Percentiles rank a stretch among this genome's conserved stretches.
These are phyloP conservation scores for Phalacrocorax pelagicus DNA, from an alignment of 2,113 vertebrate genomes.

Conservation along the genomic window DNA sequence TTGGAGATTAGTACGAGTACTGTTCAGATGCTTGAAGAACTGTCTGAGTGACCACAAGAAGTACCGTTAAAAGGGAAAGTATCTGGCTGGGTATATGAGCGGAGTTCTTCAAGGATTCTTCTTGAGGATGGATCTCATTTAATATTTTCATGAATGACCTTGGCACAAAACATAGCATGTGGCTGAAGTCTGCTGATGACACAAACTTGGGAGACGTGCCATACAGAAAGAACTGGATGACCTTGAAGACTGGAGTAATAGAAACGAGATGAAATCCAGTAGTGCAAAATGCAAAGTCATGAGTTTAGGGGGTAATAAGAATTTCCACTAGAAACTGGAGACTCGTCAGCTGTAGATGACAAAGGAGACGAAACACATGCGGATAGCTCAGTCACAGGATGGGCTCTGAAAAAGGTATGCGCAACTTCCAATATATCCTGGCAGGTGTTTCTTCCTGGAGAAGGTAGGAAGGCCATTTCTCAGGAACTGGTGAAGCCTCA, in stretches of 20 bases:
- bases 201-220: constrained; percentile 23
- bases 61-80: neutral
- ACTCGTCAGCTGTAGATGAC: neutral
- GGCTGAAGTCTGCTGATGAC: constrained; percentile 46
- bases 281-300: constrained; percentile 9
- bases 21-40: neutral
- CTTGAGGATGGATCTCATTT: constrained; percentile 7
- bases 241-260: constrained; percentile 19
- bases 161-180: neutral
- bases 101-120: neutral
- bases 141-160: constrained; percentile 45
- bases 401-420: neutral
- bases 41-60: neutral
- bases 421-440: neutral
- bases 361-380: neutral
- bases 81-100: neutral
- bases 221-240: constrained; percentile 24
- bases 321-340: neutral
- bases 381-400: neutral
- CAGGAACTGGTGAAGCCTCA: neutral
- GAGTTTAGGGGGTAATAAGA: neutral
- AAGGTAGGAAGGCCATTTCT: neutral
- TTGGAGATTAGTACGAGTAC: neutral
- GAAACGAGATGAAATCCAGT: constrained; percentile 15
- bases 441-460: neutral